Evolutionary conservation across 2,113 vertebrate species (phyloP).

Genomic region (Paralichthys olivaceus): DNA sequence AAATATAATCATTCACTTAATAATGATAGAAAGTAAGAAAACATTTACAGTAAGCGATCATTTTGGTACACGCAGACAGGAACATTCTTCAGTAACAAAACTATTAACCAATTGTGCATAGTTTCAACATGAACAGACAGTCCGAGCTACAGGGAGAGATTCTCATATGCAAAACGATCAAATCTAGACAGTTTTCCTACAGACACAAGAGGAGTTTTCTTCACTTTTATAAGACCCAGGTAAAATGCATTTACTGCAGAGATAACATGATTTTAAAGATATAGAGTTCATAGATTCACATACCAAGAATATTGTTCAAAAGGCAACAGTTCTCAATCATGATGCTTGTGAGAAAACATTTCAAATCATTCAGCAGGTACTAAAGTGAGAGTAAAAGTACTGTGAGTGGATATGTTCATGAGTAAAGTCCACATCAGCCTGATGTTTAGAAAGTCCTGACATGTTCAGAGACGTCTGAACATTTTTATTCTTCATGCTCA

Average conservation of each 20-base stretch:
- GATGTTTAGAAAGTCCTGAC: slow-evolving; percentile 28
- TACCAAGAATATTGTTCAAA: slow-evolving; percentile 61
- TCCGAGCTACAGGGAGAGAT: slow-evolving; percentile 49
- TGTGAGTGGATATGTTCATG: slow-evolving; percentile 55
- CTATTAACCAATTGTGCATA: slow-evolving; percentile 71
- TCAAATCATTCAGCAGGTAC: slow-evolving; percentile 68
- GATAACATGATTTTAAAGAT: slow-evolving; percentile 35
- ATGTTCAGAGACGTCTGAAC: slow-evolving; percentile 14
- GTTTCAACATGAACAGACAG: slow-evolving; percentile 59
- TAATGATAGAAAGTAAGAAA: slow-evolving; percentile 68
- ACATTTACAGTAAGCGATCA: slow-evolving; percentile 64
- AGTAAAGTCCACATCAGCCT: slow-evolving; percentile 31
- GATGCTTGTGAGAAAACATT: slow-evolving; percentile 55
- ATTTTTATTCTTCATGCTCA: slow-evolving; percentile 1
- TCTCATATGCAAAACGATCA: slow-evolving; percentile 51
- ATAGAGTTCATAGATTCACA: slow-evolving; percentile 55
- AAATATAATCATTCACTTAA: slow-evolving; percentile 69
- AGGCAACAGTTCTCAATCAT: slow-evolving; percentile 63
- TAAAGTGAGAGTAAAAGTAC: slow-evolving; percentile 57
- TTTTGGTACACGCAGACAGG: slow-evolving; percentile 53
- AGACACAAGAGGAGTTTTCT: slow-evolving; percentile 57
- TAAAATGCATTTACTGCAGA: slow-evolving; percentile 47
- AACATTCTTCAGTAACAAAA: slow-evolving; percentile 71
- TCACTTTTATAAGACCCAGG: slow-evolving; percentile 33
- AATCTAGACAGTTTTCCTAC: slow-evolving; percentile 45